Evolutionary conservation across 2,797 vertebrate genomes (phyloP).

Genomic region (Danio albolineatus): DNA sequence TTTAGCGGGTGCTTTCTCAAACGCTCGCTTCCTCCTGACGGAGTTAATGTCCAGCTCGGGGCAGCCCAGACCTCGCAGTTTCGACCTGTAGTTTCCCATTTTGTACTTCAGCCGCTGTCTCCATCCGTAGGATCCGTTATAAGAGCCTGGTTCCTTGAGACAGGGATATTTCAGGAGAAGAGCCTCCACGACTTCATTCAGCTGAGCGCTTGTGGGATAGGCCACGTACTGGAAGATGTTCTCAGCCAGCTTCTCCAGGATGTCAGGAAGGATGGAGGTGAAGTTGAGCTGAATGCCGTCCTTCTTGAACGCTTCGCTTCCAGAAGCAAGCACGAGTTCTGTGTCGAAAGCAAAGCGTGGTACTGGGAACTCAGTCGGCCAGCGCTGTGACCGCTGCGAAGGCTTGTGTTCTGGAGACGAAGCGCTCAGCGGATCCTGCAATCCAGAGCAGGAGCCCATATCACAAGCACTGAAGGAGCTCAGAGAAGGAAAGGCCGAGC

Average conservation of each 20-base stretch:
- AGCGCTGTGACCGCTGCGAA: conserved; percentile 34
- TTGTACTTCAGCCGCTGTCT: conserved; percentile 58
- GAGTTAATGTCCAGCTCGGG: conserved; percentile 56
- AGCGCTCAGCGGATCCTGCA: background rate
- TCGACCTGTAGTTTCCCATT: conserved; percentile 55
- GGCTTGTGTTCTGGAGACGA: conserved; percentile 27
- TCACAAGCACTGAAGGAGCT: background rate
- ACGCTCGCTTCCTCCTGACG: conserved; percentile 37
- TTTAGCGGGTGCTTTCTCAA: conserved; percentile 30
- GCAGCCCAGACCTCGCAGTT: conserved; percentile 49
- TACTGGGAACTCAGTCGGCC: conserved; percentile 47
- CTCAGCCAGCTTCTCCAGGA: conserved; percentile 55
- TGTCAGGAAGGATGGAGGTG: conserved; percentile 43
- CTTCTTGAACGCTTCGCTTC: conserved; percentile 52
- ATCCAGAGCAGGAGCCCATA: background rate
- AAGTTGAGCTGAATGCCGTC: conserved; percentile 49
- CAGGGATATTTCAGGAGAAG: conserved; percentile 55
- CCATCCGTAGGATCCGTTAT: conserved; percentile 56
- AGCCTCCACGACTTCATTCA: conserved; percentile 37
- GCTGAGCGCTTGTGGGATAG: conserved; percentile 47
- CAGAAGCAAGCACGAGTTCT: conserved; percentile 50
- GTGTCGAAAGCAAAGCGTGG: conserved; percentile 43
- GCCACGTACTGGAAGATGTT: conserved; percentile 53
- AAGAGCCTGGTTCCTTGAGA: conserved; percentile 50
- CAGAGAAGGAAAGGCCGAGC: background rate